phyloP scores from a whole-genome alignment of 2,888 invertebrate genomes.

The Thera obeliscata region DNA sequence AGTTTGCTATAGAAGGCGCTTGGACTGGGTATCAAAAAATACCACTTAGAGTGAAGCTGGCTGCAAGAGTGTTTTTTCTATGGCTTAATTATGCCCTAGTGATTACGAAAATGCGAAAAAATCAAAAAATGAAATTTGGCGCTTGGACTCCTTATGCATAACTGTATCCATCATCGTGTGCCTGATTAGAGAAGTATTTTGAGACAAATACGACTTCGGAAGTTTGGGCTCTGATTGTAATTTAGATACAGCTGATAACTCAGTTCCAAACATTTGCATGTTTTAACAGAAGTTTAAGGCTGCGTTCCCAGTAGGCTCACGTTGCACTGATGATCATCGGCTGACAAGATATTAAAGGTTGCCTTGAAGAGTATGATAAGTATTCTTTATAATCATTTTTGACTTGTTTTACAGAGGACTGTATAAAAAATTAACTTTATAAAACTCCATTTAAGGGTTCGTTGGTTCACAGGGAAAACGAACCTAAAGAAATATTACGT shows the following conservation, averaged over 20 bases:
- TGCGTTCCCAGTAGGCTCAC: not conserved
- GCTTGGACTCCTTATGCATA: no score
- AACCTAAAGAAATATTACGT: conserved; percentile 72
- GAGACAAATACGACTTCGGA: conserved; percentile 11
- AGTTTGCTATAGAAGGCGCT: no score
- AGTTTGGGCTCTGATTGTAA: conserved; percentile 4
- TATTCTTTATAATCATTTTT: no score
- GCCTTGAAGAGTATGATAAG: not conserved
- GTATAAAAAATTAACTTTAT: conserved; percentile 51
- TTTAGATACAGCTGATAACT: conserved; percentile 3
- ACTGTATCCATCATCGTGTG: conserved; percentile 24
- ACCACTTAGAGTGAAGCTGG: no score
- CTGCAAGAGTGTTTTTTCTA: no score
- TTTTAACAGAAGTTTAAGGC: not conserved
- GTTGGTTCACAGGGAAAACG: conserved; percentile 64
- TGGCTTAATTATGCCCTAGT: no score
- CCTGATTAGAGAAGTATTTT: conserved; percentile 43
- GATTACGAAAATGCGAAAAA: no score
- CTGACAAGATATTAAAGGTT: no score
- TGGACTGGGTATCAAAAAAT: no score
- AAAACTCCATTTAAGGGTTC: conserved; percentile 78
- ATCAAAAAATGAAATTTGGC: no score
- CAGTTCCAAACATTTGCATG: no score
- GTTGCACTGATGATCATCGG: no score
- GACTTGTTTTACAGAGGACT: conserved; percentile 49